Base-by-base conservation (phyloP, 2,888 invertebrate genomes). In the Phyllotreta striolata region DNA sequence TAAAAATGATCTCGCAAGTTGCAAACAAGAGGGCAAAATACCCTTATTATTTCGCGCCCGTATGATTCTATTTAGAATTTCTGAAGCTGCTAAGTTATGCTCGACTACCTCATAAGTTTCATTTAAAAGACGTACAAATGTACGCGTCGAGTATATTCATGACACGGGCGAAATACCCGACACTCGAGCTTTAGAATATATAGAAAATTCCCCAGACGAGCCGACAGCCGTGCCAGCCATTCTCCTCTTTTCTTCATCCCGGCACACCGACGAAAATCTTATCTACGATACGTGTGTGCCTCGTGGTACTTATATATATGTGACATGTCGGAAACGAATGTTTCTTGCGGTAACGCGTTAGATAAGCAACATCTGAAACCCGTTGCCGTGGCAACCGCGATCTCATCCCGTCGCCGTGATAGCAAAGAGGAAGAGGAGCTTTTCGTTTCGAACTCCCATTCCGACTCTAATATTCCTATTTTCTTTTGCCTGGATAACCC, bases 271-370 rank as follows among this genome's bases (percentile, higher is more conserved):
- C 70, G 72, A 68, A 74, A 77, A 78, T 77, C 77, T 78, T 78
- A 78, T 79, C 77, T 78, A 72, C 70, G 76, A 78, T 77, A 74
- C 76, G 73, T 74, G 74, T 74, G 73, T 71, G 72, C 43, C 59
- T 58, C 51, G 54, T 51, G 60, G 56, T 57, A 57, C 57, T 62
- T 64, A 64, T 62, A 74, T 77, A 76, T 72, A 76, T 77, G 78
- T 78, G 78, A 78, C 78, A 77, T 76, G 75, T 77, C 73, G 75
- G 74, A 73, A 76, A 77, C 76, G 76, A 78, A 79, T 77, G 77
- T 76, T 76, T 77, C 77, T 77, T 77, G 76, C 74, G 78, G 78
- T 77, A 78, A 77, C 76, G 76, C 76, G 78, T 75, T 73, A 77
- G 77, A 76, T 77, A 78, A 78, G 73, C 74, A 70, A 71, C 76